Percentiles rank a stretch among this genome's conserved stretches.
Conservation (phyloP, 2,888 invertebrate species). For the Matsumyia berberina region DNA sequence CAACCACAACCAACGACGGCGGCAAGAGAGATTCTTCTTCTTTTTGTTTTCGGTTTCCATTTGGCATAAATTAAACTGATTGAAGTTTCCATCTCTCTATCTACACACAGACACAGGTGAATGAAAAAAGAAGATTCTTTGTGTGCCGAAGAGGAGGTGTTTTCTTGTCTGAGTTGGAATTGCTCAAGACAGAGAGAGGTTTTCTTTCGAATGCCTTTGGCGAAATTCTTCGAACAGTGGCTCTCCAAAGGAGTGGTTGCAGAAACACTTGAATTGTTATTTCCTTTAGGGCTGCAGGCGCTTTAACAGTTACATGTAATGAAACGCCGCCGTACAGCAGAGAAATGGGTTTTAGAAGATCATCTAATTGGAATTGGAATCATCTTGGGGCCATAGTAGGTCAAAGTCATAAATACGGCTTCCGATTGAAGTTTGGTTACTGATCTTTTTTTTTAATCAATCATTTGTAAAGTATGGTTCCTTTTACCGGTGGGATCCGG, state of each 20-base stretch:
- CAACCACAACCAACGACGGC: background rate
- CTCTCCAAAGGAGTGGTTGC: conserved; percentile 27
- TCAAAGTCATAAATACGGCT: background rate
- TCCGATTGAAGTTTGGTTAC: no score
- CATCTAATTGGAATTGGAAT: no score
- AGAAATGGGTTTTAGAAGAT: background rate
- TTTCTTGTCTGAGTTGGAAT: conserved; percentile 33
- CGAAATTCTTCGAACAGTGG: conserved; percentile 21
- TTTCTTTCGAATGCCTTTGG: conserved; percentile 26
- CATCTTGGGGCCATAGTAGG: background rate
- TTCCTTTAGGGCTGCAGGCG: conserved; percentile 10
- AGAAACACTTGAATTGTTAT: conserved; percentile 18
- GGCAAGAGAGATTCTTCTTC: conserved; percentile 19
- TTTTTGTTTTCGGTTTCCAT: conserved; percentile 45
- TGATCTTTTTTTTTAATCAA: no score
- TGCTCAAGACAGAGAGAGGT: conserved; percentile 38
- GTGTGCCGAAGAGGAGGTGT: conserved; percentile 5
- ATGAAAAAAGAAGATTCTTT: conserved; percentile 59
- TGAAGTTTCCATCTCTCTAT: conserved; percentile 37
- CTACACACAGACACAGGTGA: conserved; percentile 44
- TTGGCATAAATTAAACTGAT: conserved; percentile 60
- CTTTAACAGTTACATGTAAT: background rate
- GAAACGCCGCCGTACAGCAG: no score
- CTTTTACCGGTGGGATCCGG: no score
- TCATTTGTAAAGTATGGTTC: no score